Evolutionary conservation across 2,888 invertebrate genomes (phyloP), one percentile per base, ranked within the genome.

Genomic region (Cantharis nigra): DNA sequence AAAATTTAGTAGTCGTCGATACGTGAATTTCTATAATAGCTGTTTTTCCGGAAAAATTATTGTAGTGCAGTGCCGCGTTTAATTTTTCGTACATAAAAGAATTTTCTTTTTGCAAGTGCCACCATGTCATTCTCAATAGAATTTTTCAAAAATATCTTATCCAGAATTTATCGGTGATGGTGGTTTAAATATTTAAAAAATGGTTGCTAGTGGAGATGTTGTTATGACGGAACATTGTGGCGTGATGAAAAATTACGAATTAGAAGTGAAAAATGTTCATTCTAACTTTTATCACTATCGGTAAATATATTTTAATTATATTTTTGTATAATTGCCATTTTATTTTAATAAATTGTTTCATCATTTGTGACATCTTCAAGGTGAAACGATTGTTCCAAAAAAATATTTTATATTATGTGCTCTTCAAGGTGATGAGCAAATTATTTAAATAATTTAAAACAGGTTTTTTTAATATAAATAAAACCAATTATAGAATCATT

Each of bases 121-220:
- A n/a, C 2, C 5, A 49, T 49, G 49, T 49, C n/a, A n/a, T n/a
- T n/a, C 0, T 7, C 2, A 49, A 49, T 1, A n/a, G 13, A 49
- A n/a, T n/a, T 49, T 49, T 49, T 49, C n/a, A 5, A 49, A 49
- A 49, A 49, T 49, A 49, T 49, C 49, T 49, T 49, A 49, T 49
- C 49, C 13, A 33, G 13, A 49, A 49, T 49, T 49, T 49, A 49
- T 49, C 49, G 49, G 10, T 49, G 49, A 49, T 49, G 49, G n/a
- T 49, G 49, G n/a, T 16, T 72, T 72, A 69, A 33, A 69, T 72
- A 7, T 49, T 49, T 5, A 49, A 63, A 81, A 80, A 77, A 85
- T 85, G 86, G 85, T 85, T 28, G 85, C 85, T 63, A 84, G 83
- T 79, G 83, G 83, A 69, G 83, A 83, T 74, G 82, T 82, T 76